Percentiles rank a stretch among this genome's conserved stretches.
Evolutionary conservation across 2,888 invertebrate species (phyloP).

Genomic region (Pachliopta kotzebuea): DNA sequence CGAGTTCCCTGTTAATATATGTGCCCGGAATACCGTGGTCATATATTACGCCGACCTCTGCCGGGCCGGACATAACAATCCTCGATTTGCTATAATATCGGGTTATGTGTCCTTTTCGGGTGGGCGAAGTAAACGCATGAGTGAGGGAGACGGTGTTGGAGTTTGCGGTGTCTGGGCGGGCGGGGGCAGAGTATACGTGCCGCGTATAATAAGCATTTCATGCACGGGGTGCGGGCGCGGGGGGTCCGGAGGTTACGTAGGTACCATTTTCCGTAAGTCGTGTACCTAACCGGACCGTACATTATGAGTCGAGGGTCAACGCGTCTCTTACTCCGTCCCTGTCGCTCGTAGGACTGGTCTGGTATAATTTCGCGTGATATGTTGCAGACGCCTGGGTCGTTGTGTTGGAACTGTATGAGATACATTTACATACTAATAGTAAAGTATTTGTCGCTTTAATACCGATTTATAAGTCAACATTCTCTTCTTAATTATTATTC

Average conservation of each 20-base stretch:
- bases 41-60: conserved; percentile 81
- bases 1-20: conserved; percentile 81
- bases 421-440: conserved; percentile 36
- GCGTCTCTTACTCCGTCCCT: conserved; percentile 68
- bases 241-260: conserved; percentile 68
- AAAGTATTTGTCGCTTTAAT: conserved; percentile 10
- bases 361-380: conserved; percentile 78
- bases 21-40: conserved; percentile 81
- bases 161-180: conserved; percentile 46
- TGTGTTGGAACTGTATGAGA: conserved; percentile 69
- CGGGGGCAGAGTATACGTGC: conserved; percentile 76
- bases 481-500: neutral
- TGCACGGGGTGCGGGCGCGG: conserved; percentile 77
- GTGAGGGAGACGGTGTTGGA: conserved; percentile 53
- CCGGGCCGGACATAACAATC: conserved; percentile 81
- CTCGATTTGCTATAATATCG: conserved; percentile 81
- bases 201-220: conserved; percentile 83
- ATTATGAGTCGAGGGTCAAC: conserved; percentile 81
- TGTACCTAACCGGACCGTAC: conserved; percentile 81
- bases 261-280: conserved; percentile 79
- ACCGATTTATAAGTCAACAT: neutral
- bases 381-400: conserved; percentile 64
- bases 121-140: conserved; percentile 55
- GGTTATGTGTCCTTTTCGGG: conserved; percentile 68
- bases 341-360: conserved; percentile 66